Base-by-base conservation (phyloP, 2,113 vertebrate species). In the Urocitellus parryii region DNA sequence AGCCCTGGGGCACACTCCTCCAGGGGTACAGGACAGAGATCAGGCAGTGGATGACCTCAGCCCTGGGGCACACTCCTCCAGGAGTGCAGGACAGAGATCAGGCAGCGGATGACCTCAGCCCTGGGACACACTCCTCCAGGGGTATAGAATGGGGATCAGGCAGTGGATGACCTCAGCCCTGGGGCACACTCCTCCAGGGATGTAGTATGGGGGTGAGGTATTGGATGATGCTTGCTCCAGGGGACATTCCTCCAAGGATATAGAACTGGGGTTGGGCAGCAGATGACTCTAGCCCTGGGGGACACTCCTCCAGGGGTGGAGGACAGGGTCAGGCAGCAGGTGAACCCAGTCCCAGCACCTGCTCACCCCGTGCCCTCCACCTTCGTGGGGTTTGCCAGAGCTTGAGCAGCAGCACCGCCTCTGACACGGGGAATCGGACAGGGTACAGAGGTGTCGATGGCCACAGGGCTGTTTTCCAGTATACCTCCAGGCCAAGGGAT, bases 11-110 rank as follows among this genome's bases (percentile, higher is more conserved):
- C 8, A 29, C 42, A 25, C 20, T 58, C 56, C 56, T 63, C 61
- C 24, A 63, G 61, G 61, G 76, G 34, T 1, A 0, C 13, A 61
- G 14, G 4, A 1, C 16, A 0, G 17, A 1, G 61, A 45, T 25
- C 79, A 56, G 32, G 10, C 13, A 6, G 53, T 58, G 22, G 42
- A 74, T 45, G 63, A 27, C 17, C 22, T 0, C 2, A 9, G 13
- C 37, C 12, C 29, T 51, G 48, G 48, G 48, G 12, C 2, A 13
- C 12, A 51, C 11, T 51, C 48, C 48, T 51, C 48, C 48, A 51
- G 48, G 48, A 76, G 34, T 1, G 0, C 14, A 61, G 13, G 6
- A 13, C 0, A 18, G 3, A 51, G 72, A 5, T 32, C 78, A 53
- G 29, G 13, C 10, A 3, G 53, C 67, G 32, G n/a, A 12, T 48